These are phyloP conservation scores for Oxyruncus cristatus DNA, from an alignment of 2,113 vertebrate species.

Conservation along the genomic window DNA sequence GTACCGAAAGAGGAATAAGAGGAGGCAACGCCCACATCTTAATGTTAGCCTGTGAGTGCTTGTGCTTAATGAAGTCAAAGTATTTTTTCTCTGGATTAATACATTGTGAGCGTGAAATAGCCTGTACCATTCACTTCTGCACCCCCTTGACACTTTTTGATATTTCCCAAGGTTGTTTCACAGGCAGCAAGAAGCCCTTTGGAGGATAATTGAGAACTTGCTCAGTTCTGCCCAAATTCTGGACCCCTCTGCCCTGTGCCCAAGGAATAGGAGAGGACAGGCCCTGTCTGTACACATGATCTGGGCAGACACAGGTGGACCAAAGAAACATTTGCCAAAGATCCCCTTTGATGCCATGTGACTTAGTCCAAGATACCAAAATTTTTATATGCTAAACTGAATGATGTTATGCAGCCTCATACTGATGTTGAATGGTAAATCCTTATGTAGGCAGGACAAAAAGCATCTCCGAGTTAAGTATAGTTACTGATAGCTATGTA, in stretches of 20 bases:
- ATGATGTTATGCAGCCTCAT: neutral
- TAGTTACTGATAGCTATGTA: neutral
- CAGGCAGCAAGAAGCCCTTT: neutral
- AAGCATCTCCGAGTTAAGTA: neutral
- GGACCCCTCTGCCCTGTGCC: neutral
- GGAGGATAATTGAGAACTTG: neutral
- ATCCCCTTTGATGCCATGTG: rapidly evolving
- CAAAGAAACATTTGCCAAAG: neutral
- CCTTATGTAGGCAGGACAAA: neutral
- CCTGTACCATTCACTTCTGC: neutral
- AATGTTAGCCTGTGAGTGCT: neutral
- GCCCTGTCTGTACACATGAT: neutral
- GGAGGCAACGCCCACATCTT: neutral
- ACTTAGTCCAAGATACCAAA: neutral
- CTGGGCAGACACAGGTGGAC: neutral
- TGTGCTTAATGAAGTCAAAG: neutral
- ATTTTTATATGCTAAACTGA: neutral
- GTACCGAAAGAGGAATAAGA: neutral
- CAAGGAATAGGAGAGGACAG: neutral
- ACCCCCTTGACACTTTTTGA: neutral
- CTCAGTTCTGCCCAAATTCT: neutral
- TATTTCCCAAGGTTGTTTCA: neutral
- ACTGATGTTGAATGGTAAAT: neutral
- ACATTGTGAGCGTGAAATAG: neutral
- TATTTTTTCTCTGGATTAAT: neutral